Percentiles rank a stretch among this genome's conserved stretches.
Evolutionary conservation across 1,140 invertebrate genomes (phyloP).

Genomic region (Halyomorpha halys): DNA sequence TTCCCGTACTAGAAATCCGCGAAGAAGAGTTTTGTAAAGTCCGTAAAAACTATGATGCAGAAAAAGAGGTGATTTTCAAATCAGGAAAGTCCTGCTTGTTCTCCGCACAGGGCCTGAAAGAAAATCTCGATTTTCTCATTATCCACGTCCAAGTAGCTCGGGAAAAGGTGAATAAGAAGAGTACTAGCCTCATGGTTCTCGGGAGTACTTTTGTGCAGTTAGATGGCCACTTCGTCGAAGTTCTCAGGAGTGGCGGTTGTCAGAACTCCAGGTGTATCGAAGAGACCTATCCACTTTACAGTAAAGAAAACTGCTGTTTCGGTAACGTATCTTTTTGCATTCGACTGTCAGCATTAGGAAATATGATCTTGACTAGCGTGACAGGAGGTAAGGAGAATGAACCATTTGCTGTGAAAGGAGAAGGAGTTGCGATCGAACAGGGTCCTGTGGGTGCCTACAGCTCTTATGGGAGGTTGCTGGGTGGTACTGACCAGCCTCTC

Average conservation of each 20-base stretch:
- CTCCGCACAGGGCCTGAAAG: constrained; percentile 31
- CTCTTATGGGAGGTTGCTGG: too few species aligned
- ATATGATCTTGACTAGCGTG: too few species aligned
- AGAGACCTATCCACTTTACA: background rate
- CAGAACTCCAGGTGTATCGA: background rate
- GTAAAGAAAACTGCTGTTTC: background rate
- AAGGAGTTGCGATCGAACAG: too few species aligned
- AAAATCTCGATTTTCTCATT: background rate
- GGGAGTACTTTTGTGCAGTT: constrained; percentile 35
- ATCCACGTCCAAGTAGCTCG: background rate
- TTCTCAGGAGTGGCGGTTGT: constrained; percentile 11
- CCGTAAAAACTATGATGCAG: constrained; percentile 30
- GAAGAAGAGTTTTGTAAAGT: constrained; percentile 32
- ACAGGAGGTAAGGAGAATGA: too few species aligned
- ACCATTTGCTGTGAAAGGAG: too few species aligned
- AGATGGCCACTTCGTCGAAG: constrained; percentile 33
- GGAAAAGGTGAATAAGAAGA: background rate
- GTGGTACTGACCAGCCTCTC: too few species aligned
- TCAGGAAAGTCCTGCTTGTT: constrained; percentile 42
- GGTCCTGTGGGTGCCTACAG: too few species aligned
- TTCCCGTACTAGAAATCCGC: constrained; percentile 36
- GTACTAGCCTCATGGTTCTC: constrained; percentile 32
- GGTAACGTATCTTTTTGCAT: too few species aligned
- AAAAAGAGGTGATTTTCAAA: constrained; percentile 33
- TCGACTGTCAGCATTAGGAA: too few species aligned